phyloP scores from a whole-genome alignment of 2,888 invertebrate genomes.

The Sminthurinus aureus region DNA sequence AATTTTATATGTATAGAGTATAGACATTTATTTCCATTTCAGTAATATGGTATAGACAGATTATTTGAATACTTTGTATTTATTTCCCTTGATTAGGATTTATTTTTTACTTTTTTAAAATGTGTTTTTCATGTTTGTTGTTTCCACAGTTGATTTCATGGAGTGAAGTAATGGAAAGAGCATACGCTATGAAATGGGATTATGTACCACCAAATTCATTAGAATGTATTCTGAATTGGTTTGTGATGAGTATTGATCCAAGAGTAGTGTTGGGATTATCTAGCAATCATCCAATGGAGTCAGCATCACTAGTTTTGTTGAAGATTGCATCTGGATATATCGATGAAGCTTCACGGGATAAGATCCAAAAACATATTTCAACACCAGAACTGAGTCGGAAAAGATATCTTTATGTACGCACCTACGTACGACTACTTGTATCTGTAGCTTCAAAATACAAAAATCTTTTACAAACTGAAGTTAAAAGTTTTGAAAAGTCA shows the following conservation, averaged over 20 bases:
- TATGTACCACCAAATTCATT: slow-evolving; percentile 70
- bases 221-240: slow-evolving; percentile 77
- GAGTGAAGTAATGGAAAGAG: slow-evolving; percentile 68
- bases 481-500: slow-evolving; percentile 65
- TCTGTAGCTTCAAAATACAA: slow-evolving; percentile 68
- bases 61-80: neutral
- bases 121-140: neutral
- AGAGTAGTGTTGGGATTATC: slow-evolving; percentile 68
- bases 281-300: slow-evolving; percentile 59
- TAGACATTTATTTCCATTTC: no score
- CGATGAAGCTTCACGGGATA: slow-evolving; percentile 60
- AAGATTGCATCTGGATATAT: slow-evolving; percentile 71
- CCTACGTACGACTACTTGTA: slow-evolving; percentile 69
- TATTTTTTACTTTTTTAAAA: neutral
- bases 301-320: slow-evolving; percentile 63
- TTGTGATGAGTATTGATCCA: slow-evolving; percentile 76
- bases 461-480: slow-evolving; percentile 65
- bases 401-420: slow-evolving; percentile 70
- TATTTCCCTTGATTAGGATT: neutral
- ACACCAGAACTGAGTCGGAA: slow-evolving; percentile 33
- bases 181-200: slow-evolving; percentile 73
- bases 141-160: slow-evolving; percentile 64
- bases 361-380: neutral
- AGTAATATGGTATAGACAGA: no score
- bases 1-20: no score